Percentiles rank a stretch among this genome's conserved stretches.
phyloP scores from a whole-genome alignment of 1,140 invertebrate genomes.

The Babylonia areolata region DNA sequence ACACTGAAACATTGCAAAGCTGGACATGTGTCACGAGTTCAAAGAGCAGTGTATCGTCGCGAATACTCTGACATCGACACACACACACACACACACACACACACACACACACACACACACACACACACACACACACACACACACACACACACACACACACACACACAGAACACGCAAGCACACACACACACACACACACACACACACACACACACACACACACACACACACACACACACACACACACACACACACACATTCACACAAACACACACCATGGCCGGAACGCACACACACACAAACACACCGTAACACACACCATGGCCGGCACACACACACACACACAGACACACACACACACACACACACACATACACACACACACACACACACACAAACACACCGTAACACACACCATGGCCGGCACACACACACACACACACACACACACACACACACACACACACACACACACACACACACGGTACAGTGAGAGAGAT shows the following conservation, averaged over 20 bases:
- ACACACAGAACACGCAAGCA: background rate
- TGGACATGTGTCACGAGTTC: too few relatives aligned
- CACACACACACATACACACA: slow-evolving; percentile 11
- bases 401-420: background rate
- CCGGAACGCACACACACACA: background rate
- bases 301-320: background rate
- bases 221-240: slow-evolving; percentile 11
- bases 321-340: background rate
- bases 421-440: background rate
- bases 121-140: background rate
- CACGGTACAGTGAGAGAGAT: background rate
- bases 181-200: background rate
- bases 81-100: background rate
- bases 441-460: background rate
- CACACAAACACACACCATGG: background rate
- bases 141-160: background rate
- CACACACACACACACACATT: background rate
- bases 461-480: background rate
- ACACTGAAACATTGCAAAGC: background rate
- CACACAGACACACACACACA: slow-evolving; percentile 8
- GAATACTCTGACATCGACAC: too few relatives aligned
- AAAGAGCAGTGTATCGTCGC: too few relatives aligned
- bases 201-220: background rate
- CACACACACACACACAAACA: slow-evolving; percentile 1
- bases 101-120: background rate